Evolutionary conservation across 1,140 invertebrate genomes (phyloP), one percentile per base, ranked within the genome.

Genomic region (Leptinotarsa defecta): DNA sequence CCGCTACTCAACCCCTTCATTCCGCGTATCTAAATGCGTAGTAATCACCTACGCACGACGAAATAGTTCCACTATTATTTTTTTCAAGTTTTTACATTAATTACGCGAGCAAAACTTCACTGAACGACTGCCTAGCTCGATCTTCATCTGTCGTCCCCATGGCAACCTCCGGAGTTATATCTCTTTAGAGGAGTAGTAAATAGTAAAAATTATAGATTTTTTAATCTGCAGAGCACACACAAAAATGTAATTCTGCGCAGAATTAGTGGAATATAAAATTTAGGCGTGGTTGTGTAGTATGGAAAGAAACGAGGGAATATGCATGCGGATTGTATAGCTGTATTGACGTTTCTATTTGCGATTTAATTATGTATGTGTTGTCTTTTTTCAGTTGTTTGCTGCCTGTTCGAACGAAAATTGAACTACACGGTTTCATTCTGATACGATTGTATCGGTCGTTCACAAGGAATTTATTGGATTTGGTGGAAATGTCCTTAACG

Each of bases 311-410:
- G 78, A 76, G 81, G 82, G 79, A 79, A 83, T 82, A 83, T 83
- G 81, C 81, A 75, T 67, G 70, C 74, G 27, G 77, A 77, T 78
- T 67, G 74, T 71, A 73, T 74, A 68, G 79, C 79, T 80, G 80
- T 83, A 83, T 83, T 79, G 82, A 83, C 80, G 81, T 83, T 83
- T 81, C 81, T 82, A 83, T 82, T 83, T 81, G 77, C 77, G 78
- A 83, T 83, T 83, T 83, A 83, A 83, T 83, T 83, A 81, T 82
- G 80, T 79, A 79, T 79, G 74, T 77, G 74, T 78, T 77, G 76
- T 79, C 76, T 80, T 81, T 83, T 83, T 80, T 82, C 76, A 74
- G 48, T 73, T 75, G 69, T 77, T 64, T 77, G 34, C 72, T 68
- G 70, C 64, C 61, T 64, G 48, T 71, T 71, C 52, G 52, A 17